phyloP scores from a whole-genome alignment of 1,140 invertebrate genomes.

The Orussus abietinus region DNA sequence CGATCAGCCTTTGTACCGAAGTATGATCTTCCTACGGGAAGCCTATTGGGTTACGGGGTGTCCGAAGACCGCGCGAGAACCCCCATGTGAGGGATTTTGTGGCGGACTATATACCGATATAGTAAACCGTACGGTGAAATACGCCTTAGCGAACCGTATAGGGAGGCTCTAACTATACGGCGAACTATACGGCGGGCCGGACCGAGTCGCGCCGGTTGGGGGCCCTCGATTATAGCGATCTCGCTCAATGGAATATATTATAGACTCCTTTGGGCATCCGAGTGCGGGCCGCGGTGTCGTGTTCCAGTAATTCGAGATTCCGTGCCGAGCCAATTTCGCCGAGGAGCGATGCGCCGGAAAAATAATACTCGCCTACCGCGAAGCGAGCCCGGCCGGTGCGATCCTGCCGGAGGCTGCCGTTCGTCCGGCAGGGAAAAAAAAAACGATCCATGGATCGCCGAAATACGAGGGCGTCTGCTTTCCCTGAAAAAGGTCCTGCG shows the following conservation, averaged over 20 bases:
- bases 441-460: too few relatives aligned
- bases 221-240: slow-evolving; percentile 35
- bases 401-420: too few relatives aligned
- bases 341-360: slow-evolving; percentile 29
- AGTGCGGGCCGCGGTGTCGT: slow-evolving; percentile 32
- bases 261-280: slow-evolving; percentile 30
- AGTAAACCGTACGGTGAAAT: too few relatives aligned
- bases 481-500: too few relatives aligned
- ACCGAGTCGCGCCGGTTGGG: too few relatives aligned
- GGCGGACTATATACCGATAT: too few relatives aligned
- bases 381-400: too few relatives aligned
- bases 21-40: slow-evolving; percentile 46
- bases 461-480: too few relatives aligned
- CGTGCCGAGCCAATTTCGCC: slow-evolving; percentile 43
- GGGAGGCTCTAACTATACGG: too few relatives aligned
- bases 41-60: slow-evolving; percentile 44
- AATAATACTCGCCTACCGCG: slow-evolving; percentile 38
- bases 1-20: slow-evolving; percentile 50
- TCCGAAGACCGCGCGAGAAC: slow-evolving; percentile 15
- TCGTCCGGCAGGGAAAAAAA: too few relatives aligned
- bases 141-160: too few relatives aligned
- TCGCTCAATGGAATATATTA: slow-evolving; percentile 36
- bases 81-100: too few relatives aligned
- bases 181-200: neutral
- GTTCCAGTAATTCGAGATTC: slow-evolving; percentile 41